Evolutionary conservation across 2,888 invertebrate species (phyloP).

Genomic region (Dynastes grantii): DNA sequence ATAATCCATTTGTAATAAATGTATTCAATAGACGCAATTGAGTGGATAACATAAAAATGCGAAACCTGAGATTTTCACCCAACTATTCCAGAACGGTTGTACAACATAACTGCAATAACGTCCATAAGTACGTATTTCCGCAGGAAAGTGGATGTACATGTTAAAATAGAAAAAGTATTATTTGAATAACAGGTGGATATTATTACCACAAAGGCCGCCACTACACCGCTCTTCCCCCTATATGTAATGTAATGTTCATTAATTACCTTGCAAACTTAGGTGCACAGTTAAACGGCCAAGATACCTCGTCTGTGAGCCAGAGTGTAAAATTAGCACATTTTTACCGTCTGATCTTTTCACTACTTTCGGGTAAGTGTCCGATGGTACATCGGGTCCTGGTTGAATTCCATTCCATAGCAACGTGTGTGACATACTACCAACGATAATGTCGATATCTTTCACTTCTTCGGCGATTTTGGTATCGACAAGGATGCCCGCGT

Average conservation of each 20-base stretch:
- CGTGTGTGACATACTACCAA: slow-evolving; percentile 93
- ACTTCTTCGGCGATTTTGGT: background rate
- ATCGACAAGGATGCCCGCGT: slow-evolving; percentile 76
- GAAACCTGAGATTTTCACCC: too few relatives aligned
- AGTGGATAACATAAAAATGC: too few relatives aligned
- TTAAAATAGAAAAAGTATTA: too few relatives aligned
- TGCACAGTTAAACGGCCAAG: slow-evolving; percentile 81
- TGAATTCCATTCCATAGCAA: slow-evolving; percentile 84
- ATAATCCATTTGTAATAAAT: too few relatives aligned
- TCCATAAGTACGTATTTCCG: too few relatives aligned
- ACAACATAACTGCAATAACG: too few relatives aligned
- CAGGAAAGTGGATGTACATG: too few relatives aligned
- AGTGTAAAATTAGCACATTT: slow-evolving; percentile 87
- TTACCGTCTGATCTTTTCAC: slow-evolving; percentile 79
- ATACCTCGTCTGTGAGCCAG: slow-evolving; percentile 91
- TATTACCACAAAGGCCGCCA: too few relatives aligned
- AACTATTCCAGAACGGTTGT: too few relatives aligned
- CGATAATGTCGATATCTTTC: slow-evolving; percentile 80
- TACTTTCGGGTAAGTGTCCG: slow-evolving; percentile 84
- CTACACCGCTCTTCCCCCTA: too few relatives aligned
- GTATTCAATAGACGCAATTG: too few relatives aligned
- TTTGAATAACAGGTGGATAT: too few relatives aligned
- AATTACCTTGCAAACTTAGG: slow-evolving; percentile 79
- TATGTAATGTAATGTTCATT: slow-evolving; percentile 61
- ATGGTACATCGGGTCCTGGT: slow-evolving; percentile 79